Evolutionary conservation across 2,797 vertebrate genomes (phyloP).

Genomic region (Hypotaenidia okinawae): DNA sequence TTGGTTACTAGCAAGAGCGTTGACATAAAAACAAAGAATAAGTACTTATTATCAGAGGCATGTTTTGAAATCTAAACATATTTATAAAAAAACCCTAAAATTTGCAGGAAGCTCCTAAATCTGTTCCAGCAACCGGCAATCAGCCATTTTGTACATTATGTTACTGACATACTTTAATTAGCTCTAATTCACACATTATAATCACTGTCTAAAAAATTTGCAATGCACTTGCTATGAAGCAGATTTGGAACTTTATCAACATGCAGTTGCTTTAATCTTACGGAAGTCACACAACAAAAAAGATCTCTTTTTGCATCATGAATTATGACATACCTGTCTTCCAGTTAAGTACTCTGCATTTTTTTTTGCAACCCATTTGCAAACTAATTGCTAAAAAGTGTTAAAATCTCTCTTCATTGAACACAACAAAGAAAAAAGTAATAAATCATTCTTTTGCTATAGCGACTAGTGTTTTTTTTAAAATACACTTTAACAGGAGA

Average conservation of each 20-base stretch:
- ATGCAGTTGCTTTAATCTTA: neutral
- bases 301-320: neutral
- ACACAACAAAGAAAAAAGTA: neutral
- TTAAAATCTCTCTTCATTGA: neutral
- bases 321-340: neutral
- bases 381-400: neutral
- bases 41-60: neutral
- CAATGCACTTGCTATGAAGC: neutral
- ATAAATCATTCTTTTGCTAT: neutral
- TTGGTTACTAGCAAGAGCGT: neutral
- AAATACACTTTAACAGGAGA: neutral
- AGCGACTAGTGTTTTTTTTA: neutral
- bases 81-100: constrained; percentile 28
- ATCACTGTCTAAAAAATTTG: constrained; percentile 20
- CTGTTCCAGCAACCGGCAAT: neutral
- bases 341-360: neutral
- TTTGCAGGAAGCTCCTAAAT: constrained; percentile 11
- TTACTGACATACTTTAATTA: constrained; percentile 49
- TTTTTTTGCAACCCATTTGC: neutral
- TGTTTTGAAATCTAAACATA: neutral
- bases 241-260: neutral
- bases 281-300: neutral
- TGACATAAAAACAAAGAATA: neutral
- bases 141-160: constrained; percentile 4
- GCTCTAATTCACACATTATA: constrained; percentile 37